These are phyloP conservation scores for Lepidurus arcticus DNA, from an alignment of 1,140 invertebrate genomes.

Conservation along the genomic window DNA sequence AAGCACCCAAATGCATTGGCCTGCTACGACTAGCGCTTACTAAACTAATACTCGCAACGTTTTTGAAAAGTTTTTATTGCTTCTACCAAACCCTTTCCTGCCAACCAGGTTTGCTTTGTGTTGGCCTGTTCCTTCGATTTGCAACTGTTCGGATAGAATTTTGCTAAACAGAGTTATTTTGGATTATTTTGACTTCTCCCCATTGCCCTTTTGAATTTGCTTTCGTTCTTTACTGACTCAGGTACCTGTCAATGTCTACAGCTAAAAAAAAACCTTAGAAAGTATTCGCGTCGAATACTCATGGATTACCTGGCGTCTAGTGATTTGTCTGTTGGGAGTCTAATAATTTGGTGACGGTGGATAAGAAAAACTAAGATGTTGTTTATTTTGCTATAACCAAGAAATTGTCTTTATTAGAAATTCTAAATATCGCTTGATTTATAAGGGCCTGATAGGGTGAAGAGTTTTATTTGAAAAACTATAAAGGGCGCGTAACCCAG, in stretches of 20 bases:
- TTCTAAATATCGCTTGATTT: neutral
- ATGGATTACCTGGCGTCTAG: neutral
- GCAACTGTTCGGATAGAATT: too few species aligned
- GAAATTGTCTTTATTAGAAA: neutral
- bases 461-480: neutral
- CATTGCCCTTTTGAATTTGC: neutral
- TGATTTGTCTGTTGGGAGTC: neutral
- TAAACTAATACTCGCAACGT: neutral
- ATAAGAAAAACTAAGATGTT: neutral
- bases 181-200: neutral
- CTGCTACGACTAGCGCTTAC: neutral
- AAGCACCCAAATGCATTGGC: neutral
- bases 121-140: too few species aligned
- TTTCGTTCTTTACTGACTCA: neutral
- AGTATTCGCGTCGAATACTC: neutral
- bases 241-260: neutral
- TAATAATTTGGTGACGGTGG: neutral
- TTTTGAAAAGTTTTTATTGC: too few species aligned
- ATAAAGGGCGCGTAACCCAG: neutral
- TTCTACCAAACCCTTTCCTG: too few species aligned
- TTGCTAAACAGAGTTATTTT: too few species aligned
- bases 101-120: too few species aligned
- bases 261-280: neutral
- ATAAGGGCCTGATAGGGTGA: neutral
- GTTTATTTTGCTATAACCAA: conserved; percentile 14